A percentile compares a stretch with the other conserved stretches of the same genome.
Conservation (phyloP, 2,888 invertebrate species). For the Altica lythri region DNA sequence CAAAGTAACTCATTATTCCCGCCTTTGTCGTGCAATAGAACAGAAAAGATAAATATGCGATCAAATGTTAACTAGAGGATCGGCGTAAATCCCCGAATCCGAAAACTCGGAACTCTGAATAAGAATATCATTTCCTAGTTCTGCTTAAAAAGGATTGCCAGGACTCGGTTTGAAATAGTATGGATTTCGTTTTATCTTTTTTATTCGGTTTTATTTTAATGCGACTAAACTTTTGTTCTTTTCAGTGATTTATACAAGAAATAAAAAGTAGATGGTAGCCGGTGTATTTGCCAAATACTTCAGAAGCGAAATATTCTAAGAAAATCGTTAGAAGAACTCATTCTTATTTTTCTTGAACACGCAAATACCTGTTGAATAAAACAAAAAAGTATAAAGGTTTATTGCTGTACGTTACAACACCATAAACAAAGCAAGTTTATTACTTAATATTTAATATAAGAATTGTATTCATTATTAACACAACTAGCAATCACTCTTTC, state of each 20-base stretch:
- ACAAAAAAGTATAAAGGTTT: not conserved
- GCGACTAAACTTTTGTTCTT: constrained; percentile 26
- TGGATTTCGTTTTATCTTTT: constrained; percentile 48
- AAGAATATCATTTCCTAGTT: constrained; percentile 49
- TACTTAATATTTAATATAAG: too few species aligned
- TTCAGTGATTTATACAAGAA: constrained; percentile 19
- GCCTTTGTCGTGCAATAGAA: constrained; percentile 27
- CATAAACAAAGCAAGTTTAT: too few species aligned
- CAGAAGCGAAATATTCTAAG: constrained; percentile 3
- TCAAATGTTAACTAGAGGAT: constrained; percentile 57
- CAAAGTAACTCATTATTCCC: constrained; percentile 28
- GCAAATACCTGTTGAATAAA: constrained; percentile 21
- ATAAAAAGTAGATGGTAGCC: constrained; percentile 13
- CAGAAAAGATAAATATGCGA: constrained; percentile 41
- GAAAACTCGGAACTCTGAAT: constrained; percentile 48
- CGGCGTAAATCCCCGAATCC: constrained; percentile 45
- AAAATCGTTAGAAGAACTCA: constrained; percentile 1
- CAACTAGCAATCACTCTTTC: too few species aligned
- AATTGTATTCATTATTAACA: too few species aligned
- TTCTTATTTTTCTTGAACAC: constrained; percentile 13
- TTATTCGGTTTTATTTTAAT: constrained; percentile 32
- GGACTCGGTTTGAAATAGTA: constrained; percentile 48
- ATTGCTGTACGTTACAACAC: too few species aligned
- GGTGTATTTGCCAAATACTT: not conserved
- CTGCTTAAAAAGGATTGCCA: constrained; percentile 45